Conservation (phyloP, 2,888 invertebrate species). For the Linyphia triangularis region DNA sequence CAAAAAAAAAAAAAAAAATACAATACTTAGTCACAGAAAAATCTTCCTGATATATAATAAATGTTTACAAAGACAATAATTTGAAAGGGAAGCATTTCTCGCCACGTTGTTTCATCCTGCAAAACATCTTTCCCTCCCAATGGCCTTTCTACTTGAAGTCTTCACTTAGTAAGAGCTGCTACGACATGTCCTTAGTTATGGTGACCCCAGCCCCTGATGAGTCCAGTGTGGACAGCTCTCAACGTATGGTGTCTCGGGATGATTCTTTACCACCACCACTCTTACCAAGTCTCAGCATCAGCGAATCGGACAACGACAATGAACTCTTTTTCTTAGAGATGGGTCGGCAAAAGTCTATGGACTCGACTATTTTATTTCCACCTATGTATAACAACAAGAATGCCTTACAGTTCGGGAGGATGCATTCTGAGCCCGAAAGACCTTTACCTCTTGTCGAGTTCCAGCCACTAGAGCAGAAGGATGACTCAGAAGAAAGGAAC, state of each 20-base stretch:
- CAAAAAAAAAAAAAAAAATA: too few species aligned
- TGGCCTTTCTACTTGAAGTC: neutral
- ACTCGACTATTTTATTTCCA: slow-evolving; percentile 66
- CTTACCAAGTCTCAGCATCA: slow-evolving; percentile 73
- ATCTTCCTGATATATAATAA: too few species aligned
- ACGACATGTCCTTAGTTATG: slow-evolving; percentile 77
- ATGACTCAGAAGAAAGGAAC: slow-evolving; percentile 15
- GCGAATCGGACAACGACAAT: slow-evolving; percentile 63
- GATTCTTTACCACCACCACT: slow-evolving; percentile 56
- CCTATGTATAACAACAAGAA: slow-evolving; percentile 68
- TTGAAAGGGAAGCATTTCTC: too few species aligned
- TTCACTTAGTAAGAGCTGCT: slow-evolving; percentile 24
- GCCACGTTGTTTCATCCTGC: too few species aligned
- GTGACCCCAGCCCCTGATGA: slow-evolving; percentile 77
- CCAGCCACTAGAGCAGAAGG: slow-evolving; percentile 74
- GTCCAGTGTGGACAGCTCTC: slow-evolving; percentile 54
- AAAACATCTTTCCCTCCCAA: neutral
- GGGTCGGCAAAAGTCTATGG: slow-evolving; percentile 55
- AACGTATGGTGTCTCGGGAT: slow-evolving; percentile 4
- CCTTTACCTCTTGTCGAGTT: slow-evolving; percentile 76
- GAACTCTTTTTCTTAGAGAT: slow-evolving; percentile 40
- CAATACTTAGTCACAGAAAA: too few species aligned
- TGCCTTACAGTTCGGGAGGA: slow-evolving; percentile 76
- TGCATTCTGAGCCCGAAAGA: slow-evolving; percentile 77
- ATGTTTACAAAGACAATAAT: too few species aligned